These are phyloP conservation scores for Anguilla anguilla DNA, from an alignment of 2,797 vertebrate species.

Conservation along the genomic window DNA sequence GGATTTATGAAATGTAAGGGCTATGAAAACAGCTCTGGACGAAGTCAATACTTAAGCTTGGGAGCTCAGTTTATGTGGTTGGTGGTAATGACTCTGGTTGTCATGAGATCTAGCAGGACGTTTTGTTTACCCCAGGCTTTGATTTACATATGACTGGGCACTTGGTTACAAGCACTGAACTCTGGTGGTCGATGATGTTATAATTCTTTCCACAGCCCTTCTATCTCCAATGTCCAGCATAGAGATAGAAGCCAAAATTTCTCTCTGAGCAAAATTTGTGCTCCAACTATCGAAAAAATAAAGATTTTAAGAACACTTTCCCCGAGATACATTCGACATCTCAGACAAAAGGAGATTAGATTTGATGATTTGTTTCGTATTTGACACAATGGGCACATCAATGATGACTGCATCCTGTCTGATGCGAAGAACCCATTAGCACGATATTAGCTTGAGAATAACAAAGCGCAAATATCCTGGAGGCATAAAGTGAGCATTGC, in stretches of 20 bases:
- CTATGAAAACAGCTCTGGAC: constrained; percentile 44
- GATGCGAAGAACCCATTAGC: not conserved
- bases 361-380: not conserved
- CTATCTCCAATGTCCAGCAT: not conserved
- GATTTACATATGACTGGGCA: not conserved
- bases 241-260: not conserved
- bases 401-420: not conserved
- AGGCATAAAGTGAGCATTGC: not conserved
- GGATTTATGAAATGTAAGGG: constrained; percentile 50
- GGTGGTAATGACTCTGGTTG: constrained; percentile 69
- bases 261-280: not conserved
- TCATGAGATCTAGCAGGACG: constrained; percentile 59
- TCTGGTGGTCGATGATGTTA: not conserved
- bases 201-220: not conserved
- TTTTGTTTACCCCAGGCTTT: constrained; percentile 61
- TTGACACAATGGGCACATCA: not conserved
- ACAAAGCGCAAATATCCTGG: not conserved
- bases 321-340: not conserved
- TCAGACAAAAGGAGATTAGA: not conserved
- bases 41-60: constrained; percentile 61
- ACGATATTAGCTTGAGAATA: not conserved
- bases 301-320: not conserved
- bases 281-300: not conserved
- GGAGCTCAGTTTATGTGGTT: constrained; percentile 65
- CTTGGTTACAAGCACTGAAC: not conserved